A percentile compares a stretch with the other conserved stretches of the same genome.
These are phyloP conservation scores for Heliconius hermathena DNA, from an alignment of 1,140 invertebrate genomes.

Conservation along the genomic window DNA sequence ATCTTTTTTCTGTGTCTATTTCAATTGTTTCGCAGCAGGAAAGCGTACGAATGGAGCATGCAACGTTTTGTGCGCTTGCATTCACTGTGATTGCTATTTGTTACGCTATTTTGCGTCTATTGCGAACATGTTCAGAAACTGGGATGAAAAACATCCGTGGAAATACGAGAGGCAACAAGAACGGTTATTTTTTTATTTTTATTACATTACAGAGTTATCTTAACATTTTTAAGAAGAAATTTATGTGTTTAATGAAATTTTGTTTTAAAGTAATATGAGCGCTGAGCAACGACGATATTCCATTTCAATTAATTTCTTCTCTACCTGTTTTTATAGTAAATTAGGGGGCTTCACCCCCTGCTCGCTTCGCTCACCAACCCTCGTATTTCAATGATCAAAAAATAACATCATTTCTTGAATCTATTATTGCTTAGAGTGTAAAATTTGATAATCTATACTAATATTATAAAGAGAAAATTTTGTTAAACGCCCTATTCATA, in stretches of 20 bases:
- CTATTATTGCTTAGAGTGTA: no score
- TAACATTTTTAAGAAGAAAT: neutral
- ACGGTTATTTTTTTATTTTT: neutral
- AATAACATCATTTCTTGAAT: no score
- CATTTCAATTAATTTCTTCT: no score
- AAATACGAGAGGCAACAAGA: neutral
- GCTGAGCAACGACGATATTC: no score
- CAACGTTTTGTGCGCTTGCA: conserved; percentile 35
- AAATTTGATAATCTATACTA: no score
- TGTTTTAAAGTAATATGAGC: neutral
- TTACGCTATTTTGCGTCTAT: conserved; percentile 33
- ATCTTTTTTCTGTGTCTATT: conserved; percentile 26
- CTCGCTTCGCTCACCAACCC: no score
- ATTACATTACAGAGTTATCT: neutral
- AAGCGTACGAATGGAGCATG: conserved; percentile 29
- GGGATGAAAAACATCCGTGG: conserved; percentile 4
- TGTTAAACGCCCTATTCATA: no score
- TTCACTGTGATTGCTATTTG: conserved; percentile 40
- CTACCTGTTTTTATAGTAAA: no score
- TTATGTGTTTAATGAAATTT: neutral
- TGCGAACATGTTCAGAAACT: conserved; percentile 17
- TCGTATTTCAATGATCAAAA: no score
- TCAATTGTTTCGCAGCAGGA: conserved; percentile 36
- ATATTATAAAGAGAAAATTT: no score
- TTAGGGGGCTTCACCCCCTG: no score